Evolutionary conservation across 2,888 invertebrate species (phyloP), one percentile per base, ranked within the genome.

Genomic region (Erannis defoliaria): DNA sequence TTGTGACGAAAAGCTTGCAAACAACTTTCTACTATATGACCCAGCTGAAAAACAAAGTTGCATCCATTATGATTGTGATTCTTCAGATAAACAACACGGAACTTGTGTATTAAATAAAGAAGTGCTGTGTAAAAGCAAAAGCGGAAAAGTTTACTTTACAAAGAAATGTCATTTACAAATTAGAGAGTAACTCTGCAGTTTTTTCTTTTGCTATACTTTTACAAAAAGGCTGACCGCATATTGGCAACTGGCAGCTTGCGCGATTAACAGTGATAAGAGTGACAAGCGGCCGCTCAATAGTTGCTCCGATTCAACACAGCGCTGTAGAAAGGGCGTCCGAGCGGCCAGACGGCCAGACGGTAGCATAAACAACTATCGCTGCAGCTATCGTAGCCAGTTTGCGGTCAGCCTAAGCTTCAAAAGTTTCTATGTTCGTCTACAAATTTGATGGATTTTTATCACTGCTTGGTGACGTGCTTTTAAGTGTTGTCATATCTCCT

Each of bases 1-100:
- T 46, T 16, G n/a, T 35, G 50, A 26, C 12, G 21, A 43, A 29
- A 42, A 0, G 23, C 21, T 18, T 35, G 26, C n/a, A 43, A 49
- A 54, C 38, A 59, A 48, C 26, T 55, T 46, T 57, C 37, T 43
- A 35, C 49, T 35, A 26, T 23, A 56, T 35, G 23, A 35, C 12
- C 18, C 18, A 8, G 6, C 33, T n/a, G 40, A 33, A 48, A 42
- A 26, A 14, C 0, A 42, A 38, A 26, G 33, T 38, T 23, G 4
- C 26, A 14, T 40, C 19, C 26, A 14, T 40, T 29, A 31, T 31
- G 14, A 40, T 2, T 18, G 29, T n/a, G 8, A 26, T 16, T 10
- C 18, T 10, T 23, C 14, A 12, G 10, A 12, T 6, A 45, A 54
- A 55, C 8, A 45, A 18, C 35, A 55, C 26, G 5, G 6, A 43